Evolutionary conservation across 2,888 invertebrate species (phyloP), one percentile per base, ranked within the genome.

Genomic region (Schrankia costaestrigalis): DNA sequence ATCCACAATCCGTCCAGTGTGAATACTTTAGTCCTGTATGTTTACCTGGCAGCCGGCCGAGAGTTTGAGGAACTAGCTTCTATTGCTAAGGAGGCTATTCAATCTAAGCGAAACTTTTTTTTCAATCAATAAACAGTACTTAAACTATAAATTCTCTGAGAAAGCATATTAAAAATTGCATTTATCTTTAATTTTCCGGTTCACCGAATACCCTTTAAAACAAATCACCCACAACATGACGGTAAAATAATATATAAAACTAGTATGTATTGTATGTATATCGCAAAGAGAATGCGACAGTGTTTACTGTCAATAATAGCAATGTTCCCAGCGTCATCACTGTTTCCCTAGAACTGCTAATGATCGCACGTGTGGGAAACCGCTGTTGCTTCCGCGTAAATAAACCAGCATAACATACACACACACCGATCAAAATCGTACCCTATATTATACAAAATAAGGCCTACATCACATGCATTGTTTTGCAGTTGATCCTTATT

Each of bases 291-390:
- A 46, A 31, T n/a, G n/a, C n/a, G n/a, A 21, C 8, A 41, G 41
- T 46, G 53, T 56, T 52, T 54, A 56, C 54, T 56, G 64, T 61
- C 65, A 61, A 67, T 72, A 71, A 67, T 65, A 26, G 33, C 14
- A 46, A 44, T 43, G 68, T 78, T 79, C 81, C 70, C 81, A 80
- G 65, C 69, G 64, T 47, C 55, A 53, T 43, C 29, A 18, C 44
- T 38, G 41, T 44, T 72, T 80, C 76, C 65, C 66, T 70, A 70
- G 71, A 83, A 80, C 71, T 63, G 64, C 72, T 81, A 81, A 81
- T 78, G 80, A 75, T 66, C 63, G 51, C 70, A 63, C 68, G 72
- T 75, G 77, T 79, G 81, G 73, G 75, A 76, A 77, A 47, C 38
- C 50, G 45, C 36, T 35, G 37, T 38, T 33, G 53, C 71, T 79